These are phyloP conservation scores for Stegostoma tigrinum DNA, from an alignment of 2,113 vertebrate species.

Conservation along the genomic window DNA sequence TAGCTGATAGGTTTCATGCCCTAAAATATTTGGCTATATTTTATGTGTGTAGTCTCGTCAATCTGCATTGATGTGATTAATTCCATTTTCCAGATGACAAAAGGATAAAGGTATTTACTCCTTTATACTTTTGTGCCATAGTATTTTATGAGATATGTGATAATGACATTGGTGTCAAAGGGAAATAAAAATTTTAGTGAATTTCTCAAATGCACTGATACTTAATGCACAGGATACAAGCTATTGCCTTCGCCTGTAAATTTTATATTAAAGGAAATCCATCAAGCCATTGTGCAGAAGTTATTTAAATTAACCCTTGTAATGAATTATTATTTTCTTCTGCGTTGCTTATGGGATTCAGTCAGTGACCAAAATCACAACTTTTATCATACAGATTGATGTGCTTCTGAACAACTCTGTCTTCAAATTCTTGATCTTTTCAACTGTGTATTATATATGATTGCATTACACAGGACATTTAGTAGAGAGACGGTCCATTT, in stretches of 20 bases:
- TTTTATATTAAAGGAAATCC: background rate
- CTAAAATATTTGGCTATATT: background rate
- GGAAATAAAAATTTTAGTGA: slow-evolving; percentile 13
- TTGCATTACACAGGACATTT: background rate
- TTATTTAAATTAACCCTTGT: background rate
- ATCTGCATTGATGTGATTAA: background rate
- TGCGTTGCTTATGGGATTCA: background rate
- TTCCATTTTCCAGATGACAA: background rate
- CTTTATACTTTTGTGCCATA: background rate
- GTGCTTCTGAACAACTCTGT: background rate
- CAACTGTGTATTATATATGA: background rate
- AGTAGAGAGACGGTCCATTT: background rate
- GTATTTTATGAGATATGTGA: background rate
- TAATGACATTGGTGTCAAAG: background rate
- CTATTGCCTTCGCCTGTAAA: background rate
- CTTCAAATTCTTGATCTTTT: background rate
- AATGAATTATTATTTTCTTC: background rate
- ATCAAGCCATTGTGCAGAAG: background rate
- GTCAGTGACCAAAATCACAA: background rate
- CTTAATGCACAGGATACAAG: background rate
- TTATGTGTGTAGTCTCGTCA: background rate
- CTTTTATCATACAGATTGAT: background rate
- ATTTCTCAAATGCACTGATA: background rate
- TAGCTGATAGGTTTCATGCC: background rate
- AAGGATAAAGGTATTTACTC: background rate